Percentiles rank a stretch among this genome's conserved stretches.
These are phyloP conservation scores for Furcula furcula DNA, from an alignment of 2,888 invertebrate genomes.

Conservation along the genomic window DNA sequence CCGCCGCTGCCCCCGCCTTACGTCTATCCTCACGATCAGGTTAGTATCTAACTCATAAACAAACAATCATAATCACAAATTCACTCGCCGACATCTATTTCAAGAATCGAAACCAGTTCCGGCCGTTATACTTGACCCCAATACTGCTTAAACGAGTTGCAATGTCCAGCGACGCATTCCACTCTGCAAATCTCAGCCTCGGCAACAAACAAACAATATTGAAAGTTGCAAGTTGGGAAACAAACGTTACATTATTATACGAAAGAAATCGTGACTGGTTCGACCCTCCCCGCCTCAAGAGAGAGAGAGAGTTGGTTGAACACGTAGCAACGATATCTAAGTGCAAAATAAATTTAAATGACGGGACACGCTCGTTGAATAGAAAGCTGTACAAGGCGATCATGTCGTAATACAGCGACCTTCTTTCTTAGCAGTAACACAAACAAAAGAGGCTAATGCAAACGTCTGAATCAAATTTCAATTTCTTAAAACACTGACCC, in stretches of 20 bases:
- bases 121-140: constrained; percentile 71
- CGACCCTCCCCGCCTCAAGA: constrained; percentile 65
- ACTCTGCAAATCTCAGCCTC: constrained; percentile 35
- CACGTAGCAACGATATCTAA: constrained; percentile 63
- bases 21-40: constrained; percentile 90
- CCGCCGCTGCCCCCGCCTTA: constrained; percentile 90
- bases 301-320: constrained; percentile 68
- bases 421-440: constrained; percentile 68
- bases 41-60: constrained; percentile 66
- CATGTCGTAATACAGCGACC: constrained; percentile 76
- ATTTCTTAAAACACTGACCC: constrained; percentile 62
- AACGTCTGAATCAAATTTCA: constrained; percentile 55
- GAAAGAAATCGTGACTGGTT: constrained; percentile 72
- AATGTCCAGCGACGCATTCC: constrained; percentile 44
- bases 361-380: constrained; percentile 75
- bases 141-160: constrained; percentile 50
- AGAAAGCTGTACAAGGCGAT: constrained; percentile 79
- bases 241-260: constrained; percentile 49
- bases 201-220: constrained; percentile 49
- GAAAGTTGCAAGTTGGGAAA: constrained; percentile 54
- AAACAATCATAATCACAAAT: constrained; percentile 20
- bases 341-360: constrained; percentile 78
- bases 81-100: constrained; percentile 38
- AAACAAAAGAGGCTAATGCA: constrained; percentile 73
- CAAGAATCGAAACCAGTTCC: constrained; percentile 52